Evolutionary conservation across 1,140 invertebrate species (phyloP), one percentile per base, ranked within the genome.

Genomic region (Leptinotarsa undecemlineata): DNA sequence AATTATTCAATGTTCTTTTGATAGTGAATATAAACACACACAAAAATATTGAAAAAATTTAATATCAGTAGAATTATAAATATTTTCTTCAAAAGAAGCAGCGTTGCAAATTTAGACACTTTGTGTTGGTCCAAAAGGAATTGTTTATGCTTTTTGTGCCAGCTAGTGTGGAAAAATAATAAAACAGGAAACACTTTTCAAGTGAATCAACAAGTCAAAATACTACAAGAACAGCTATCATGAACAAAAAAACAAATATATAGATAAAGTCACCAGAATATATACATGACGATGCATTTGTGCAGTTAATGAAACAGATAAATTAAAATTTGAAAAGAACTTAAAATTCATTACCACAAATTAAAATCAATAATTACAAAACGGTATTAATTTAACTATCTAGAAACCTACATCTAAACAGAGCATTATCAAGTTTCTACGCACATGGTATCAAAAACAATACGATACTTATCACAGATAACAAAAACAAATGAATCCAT

Each of bases 51-150:
- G 15, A 57, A 57, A 57, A 57, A 57, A 57, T 76, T 76, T 76
- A 76, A 73, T 76, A 73, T 33, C 72, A 74, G 73, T 76, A 26
- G 73, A 68, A 74, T 64, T 76, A 76, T 72, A 76, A 76, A 76
- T 72, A 51, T 61, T 23, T 48, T 21, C 71, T 63, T 33, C 26
- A 75, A 63, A 66, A 75, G 71, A 73, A 76, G 68, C 26, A 64
- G 67, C 26, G 62, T 23, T 62, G 42, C 61, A 42, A 74, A 70
- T 48, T 73, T 68, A 70, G 67, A 73, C 67, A 69, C 69, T 71
- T 74, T 72, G 69, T 75, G 48, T 72, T 61, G 74, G 69, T 64
- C 69, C 74, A 71, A 66, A 62, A 57, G 51, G 51, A 42, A 42
- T 42, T 42, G 33, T 42, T 42, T 57, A 57, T 19, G n/a, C 51